These are phyloP conservation scores for Agrochola litura DNA, from an alignment of 2,888 invertebrate genomes.

Conservation along the genomic window DNA sequence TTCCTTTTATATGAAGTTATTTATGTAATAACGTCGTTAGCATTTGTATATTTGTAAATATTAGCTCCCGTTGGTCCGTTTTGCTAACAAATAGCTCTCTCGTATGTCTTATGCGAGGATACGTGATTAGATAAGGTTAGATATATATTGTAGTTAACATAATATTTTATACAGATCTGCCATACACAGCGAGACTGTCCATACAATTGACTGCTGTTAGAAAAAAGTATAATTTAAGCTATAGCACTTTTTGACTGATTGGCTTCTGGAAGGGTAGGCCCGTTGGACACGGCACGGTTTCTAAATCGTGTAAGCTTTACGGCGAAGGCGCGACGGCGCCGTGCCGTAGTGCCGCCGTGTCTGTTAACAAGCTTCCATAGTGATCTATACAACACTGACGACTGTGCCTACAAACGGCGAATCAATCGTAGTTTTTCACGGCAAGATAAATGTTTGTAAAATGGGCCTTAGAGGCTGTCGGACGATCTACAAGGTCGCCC, in stretches of 20 bases:
- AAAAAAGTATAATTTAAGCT: conserved; percentile 2
- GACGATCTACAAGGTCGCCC: not conserved
- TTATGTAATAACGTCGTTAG: conserved; percentile 1
- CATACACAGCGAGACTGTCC: conserved; percentile 8
- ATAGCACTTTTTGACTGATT: conserved; percentile 2
- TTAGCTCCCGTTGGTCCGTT: not conserved
- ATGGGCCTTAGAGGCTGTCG: not conserved
- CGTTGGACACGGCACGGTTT: not conserved
- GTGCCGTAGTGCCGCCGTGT: no score
- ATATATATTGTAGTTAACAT: conserved; percentile 24
- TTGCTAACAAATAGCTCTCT: conserved; percentile 11
- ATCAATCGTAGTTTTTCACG: not conserved
- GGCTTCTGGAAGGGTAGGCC: not conserved
- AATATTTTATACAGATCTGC: conserved; percentile 35
- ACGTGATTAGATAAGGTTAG: conserved; percentile 14
- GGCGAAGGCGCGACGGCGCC: no score
- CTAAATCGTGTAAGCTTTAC: no score
- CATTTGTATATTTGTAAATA: conserved; percentile 55
- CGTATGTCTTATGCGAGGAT: not conserved
- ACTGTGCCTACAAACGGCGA: no score
- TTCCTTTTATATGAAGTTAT: conserved; percentile 32
- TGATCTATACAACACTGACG: no score
- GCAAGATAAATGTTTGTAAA: not conserved
- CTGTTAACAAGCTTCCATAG: no score
- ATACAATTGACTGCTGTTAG: not conserved